Conservation (phyloP, 1,140 invertebrate genomes). For the Halictus rubicundus region DNA sequence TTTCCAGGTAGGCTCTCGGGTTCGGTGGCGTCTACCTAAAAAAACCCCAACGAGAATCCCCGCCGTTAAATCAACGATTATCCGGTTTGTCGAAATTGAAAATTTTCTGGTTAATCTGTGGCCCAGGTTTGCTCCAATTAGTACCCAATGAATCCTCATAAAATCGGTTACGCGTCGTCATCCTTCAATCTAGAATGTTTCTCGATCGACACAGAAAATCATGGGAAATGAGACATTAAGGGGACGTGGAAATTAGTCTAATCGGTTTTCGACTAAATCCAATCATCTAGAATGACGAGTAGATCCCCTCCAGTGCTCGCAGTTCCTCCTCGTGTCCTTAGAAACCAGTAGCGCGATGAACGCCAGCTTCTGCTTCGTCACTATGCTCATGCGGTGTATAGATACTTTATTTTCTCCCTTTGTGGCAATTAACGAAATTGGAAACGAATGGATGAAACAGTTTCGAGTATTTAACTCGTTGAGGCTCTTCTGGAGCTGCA, state of each 20-base stretch:
- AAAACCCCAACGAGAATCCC: constrained; percentile 59
- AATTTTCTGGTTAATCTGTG: constrained; percentile 72
- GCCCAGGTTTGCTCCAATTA: constrained; percentile 63
- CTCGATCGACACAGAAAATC: neutral
- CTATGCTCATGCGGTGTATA: constrained; percentile 70
- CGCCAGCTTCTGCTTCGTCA: constrained; percentile 73
- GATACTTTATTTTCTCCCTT: neutral
- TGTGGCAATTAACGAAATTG: constrained; percentile 12
- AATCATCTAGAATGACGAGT: constrained; percentile 28
- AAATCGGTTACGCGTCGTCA: neutral
- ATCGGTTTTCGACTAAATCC: neutral
- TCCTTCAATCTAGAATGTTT: neutral
- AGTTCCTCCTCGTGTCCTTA: constrained; percentile 41
- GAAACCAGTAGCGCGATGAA: constrained; percentile 45
- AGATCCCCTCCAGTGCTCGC: constrained; percentile 26
- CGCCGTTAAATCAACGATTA: constrained; percentile 70
- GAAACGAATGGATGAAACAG: too few species aligned
- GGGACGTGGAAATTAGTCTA: neutral
- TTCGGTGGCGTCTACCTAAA: constrained; percentile 40
- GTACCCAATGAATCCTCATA: constrained; percentile 15
- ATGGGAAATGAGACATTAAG: neutral
- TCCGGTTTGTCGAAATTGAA: constrained; percentile 64
- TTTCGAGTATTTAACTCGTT: too few species aligned
- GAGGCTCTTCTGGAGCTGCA: too few species aligned
- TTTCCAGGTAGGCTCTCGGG: constrained; percentile 48